Evolutionary conservation across 2,888 invertebrate genomes (phyloP), one percentile per base, ranked within the genome.

Genomic region (Dimorphilus gyrociliatus): DNA sequence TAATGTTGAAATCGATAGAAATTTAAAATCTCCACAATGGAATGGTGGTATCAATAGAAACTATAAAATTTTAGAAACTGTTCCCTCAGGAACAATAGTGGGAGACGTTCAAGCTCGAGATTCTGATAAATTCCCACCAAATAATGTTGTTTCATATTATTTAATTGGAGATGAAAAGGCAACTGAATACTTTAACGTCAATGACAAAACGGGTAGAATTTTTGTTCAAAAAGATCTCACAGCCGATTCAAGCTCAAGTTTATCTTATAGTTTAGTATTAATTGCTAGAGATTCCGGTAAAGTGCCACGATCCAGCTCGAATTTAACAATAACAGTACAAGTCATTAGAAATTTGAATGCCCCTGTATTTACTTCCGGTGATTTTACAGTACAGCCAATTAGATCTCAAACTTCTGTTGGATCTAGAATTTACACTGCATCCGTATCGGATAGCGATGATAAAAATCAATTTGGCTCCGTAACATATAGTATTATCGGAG

Each of bases 311-410:
- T 26, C 27, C 17, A 41, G 41, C 29, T 34, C 30, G 21, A 26
- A 29, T 19, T 38, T 47, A 4, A 43, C 39, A 3, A 41, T 55
- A 4, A 42, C 30, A 2, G 43, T 59, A 19, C 45, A 30, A 4
- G 47, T 59, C 4, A 36, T 39, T 10, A 40, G 52, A 12, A 57
- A 59, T 36, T 33, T 47, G 16, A 34, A 44, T 18, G 23, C 35
- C 5, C 55, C 57, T 5, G 19, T 12, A 3, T 55, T 53, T 19
- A n/a, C n/a, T n/a, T n/a, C n/a, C n/a, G n/a, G n/a, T n/a, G n/a
- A n/a, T n/a, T n/a, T n/a, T n/a, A n/a, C n/a, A n/a, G n/a, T n/a
- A n/a, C n/a, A n/a, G n/a, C n/a, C n/a, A n/a, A n/a, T n/a, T n/a
- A n/a, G n/a, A n/a, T n/a, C n/a, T n/a, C n/a, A n/a, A n/a, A n/a